These are phyloP conservation scores for Petrophora chlorosata DNA, from an alignment of 2,888 invertebrate genomes.

Conservation along the genomic window DNA sequence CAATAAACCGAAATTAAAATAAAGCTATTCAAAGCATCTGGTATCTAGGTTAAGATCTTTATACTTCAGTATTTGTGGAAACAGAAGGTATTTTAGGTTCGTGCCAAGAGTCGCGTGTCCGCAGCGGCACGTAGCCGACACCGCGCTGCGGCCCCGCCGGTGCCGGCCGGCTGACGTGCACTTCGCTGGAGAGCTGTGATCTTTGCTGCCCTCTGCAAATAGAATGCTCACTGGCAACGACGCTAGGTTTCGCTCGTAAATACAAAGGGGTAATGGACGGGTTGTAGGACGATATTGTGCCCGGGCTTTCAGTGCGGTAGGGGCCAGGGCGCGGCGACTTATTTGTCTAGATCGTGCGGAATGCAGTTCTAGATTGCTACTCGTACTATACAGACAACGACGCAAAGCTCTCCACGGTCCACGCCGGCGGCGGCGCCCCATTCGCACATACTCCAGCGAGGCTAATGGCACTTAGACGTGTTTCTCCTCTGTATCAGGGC, in stretches of 20 bases:
- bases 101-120: slow-evolving; percentile 39
- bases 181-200: not conserved
- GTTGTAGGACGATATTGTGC: not conserved
- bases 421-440: slow-evolving; percentile 4
- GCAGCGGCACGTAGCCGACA: slow-evolving; percentile 17
- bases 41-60: slow-evolving; percentile 31
- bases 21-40: slow-evolving; percentile 12
- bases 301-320: slow-evolving; percentile 5
- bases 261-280: slow-evolving; percentile 33
- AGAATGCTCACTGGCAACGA: not conserved
- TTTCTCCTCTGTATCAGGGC: slow-evolving; percentile 11
- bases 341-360: slow-evolving; percentile 51
- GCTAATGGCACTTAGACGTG: slow-evolving; percentile 22
- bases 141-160: not conserved
- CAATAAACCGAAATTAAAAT: slow-evolving; percentile 14
- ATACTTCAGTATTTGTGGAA: slow-evolving; percentile 27
- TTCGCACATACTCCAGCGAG: slow-evolving; percentile 18
- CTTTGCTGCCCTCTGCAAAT: not conserved
- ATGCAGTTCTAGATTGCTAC: slow-evolving; percentile 39
- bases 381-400: slow-evolving; percentile 13
- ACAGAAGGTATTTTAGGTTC: slow-evolving; percentile 30
- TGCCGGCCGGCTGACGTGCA: not conserved
- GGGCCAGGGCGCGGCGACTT: slow-evolving; percentile 38
- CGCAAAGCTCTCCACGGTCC: not conserved
- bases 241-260: not conserved